Evolutionary conservation across 2,888 invertebrate species (phyloP).

Genomic region (Sabellastarte sp.): DNA sequence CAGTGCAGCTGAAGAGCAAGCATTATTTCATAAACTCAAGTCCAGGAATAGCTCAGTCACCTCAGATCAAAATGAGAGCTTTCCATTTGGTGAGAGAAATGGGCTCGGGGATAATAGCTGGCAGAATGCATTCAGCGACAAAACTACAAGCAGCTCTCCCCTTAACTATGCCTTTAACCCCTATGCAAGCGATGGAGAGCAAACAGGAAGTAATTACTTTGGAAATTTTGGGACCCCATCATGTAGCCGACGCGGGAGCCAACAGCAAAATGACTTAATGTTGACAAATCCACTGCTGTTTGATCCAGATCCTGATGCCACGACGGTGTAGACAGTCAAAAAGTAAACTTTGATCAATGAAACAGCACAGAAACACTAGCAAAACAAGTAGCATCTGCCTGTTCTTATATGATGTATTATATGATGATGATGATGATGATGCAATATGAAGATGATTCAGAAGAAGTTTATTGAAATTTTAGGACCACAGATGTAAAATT

Average conservation of each 20-base stretch:
- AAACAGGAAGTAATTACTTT: background rate
- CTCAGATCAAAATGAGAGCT: too few relatives aligned
- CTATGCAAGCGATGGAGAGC: constrained; percentile 5
- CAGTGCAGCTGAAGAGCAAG: constrained; percentile 6
- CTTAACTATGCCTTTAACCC: constrained; percentile 4
- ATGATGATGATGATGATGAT: too few relatives aligned
- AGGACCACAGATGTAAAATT: too few relatives aligned
- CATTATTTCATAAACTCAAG: constrained; percentile 3
- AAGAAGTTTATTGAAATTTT: too few relatives aligned
- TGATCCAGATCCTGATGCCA: constrained; percentile 12
- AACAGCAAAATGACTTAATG: background rate
- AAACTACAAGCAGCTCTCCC: background rate
- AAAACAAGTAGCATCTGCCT: too few relatives aligned
- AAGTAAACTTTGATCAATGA: too few relatives aligned
- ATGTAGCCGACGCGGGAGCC: background rate
- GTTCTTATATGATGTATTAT: too few relatives aligned
- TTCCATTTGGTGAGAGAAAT: too few relatives aligned
- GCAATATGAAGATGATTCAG: too few relatives aligned
- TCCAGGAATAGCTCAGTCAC: background rate
- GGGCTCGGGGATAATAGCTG: background rate
- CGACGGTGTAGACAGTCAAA: too few relatives aligned
- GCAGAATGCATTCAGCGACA: background rate
- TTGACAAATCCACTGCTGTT: background rate
- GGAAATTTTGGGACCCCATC: background rate
- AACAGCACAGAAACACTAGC: too few relatives aligned